These are phyloP conservation scores for Coccyzus lansbergi DNA, from an alignment of 2,797 vertebrate genomes.

Conservation along the genomic window DNA sequence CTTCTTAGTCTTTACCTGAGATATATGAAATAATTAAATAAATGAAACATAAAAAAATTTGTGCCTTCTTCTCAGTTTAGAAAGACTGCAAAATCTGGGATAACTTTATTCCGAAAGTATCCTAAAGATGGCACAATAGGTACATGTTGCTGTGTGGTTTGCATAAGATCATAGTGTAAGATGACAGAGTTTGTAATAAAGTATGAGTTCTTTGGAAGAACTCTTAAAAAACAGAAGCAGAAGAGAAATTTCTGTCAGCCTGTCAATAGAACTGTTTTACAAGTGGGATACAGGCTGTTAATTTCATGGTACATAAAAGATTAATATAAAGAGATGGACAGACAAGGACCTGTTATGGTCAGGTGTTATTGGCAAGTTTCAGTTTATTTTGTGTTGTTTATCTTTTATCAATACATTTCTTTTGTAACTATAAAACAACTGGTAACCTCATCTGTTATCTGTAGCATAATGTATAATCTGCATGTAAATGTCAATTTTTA, in stretches of 20 bases:
- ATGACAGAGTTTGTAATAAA: conserved; percentile 42
- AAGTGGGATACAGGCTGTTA: conserved; percentile 48
- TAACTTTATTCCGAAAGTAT: conserved; percentile 45
- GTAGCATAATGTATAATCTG: conserved; percentile 44
- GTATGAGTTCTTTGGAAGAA: conserved; percentile 40
- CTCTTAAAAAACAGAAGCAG: conserved; percentile 61
- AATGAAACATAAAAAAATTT: not conserved
- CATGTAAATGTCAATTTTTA: conserved; percentile 71
- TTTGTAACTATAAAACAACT: conserved; percentile 59
- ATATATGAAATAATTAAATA: not conserved
- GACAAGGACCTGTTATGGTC: conserved; percentile 12
- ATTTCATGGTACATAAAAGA: conserved; percentile 53
- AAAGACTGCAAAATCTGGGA: not conserved
- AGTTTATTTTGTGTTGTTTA: conserved; percentile 44
- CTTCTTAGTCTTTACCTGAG: not conserved
- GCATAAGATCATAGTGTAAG: not conserved
- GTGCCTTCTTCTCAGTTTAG: not conserved
- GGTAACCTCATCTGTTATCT: conserved; percentile 65
- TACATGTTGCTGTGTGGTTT: conserved; percentile 19
- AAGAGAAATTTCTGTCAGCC: conserved; percentile 42
- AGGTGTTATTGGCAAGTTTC: conserved; percentile 35
- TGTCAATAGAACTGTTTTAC: conserved; percentile 64
- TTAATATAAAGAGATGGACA: conserved; percentile 39
- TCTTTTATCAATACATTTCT: conserved; percentile 64
- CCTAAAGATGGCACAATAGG: conserved; percentile 83